phyloP scores from a whole-genome alignment of 64 coral and sea anemone genomes.

The Exaiptasia diaphana region DNA sequence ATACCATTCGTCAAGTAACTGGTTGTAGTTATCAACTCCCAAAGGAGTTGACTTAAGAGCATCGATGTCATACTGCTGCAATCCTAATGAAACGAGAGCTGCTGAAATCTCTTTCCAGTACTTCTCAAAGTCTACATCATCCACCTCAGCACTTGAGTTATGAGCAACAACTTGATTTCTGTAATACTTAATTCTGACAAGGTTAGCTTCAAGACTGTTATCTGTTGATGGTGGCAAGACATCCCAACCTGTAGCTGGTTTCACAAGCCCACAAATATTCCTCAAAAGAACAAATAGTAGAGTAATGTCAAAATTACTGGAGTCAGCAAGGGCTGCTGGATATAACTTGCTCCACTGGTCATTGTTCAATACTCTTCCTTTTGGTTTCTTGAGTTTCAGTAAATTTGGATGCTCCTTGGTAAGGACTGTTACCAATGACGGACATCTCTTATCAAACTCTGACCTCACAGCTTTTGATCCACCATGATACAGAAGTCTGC shows the following conservation, averaged over 20 bases:
- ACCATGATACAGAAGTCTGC: neutral
- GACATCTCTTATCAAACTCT: no score
- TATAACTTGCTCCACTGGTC: no score
- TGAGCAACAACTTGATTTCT: slow-evolving; percentile 25
- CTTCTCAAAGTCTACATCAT: neutral
- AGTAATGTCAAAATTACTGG: slow-evolving; percentile 16
- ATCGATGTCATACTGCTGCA: no score
- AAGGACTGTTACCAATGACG: no score
- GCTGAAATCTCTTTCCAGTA: slow-evolving; percentile 15
- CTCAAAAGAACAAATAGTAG: neutral
- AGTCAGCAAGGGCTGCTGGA: neutral
- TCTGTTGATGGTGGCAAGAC: neutral
- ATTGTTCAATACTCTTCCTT: no score
- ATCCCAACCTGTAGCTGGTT: neutral
- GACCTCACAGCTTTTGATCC: no score
- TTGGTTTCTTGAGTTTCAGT: no score
- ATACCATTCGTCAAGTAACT: no score
- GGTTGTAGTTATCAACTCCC: no score
- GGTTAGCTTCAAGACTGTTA: slow-evolving; percentile 14
- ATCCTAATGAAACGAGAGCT: no score
- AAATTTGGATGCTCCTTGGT: no score
- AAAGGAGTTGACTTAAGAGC: no score
- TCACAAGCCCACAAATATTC: neutral
- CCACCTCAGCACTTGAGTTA: neutral
- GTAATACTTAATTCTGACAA: slow-evolving; percentile 46